Evolutionary conservation across 37 sponge, comb jelly and placozoan species (phyloP).

Genomic region (Eunapius fragilis): DNA sequence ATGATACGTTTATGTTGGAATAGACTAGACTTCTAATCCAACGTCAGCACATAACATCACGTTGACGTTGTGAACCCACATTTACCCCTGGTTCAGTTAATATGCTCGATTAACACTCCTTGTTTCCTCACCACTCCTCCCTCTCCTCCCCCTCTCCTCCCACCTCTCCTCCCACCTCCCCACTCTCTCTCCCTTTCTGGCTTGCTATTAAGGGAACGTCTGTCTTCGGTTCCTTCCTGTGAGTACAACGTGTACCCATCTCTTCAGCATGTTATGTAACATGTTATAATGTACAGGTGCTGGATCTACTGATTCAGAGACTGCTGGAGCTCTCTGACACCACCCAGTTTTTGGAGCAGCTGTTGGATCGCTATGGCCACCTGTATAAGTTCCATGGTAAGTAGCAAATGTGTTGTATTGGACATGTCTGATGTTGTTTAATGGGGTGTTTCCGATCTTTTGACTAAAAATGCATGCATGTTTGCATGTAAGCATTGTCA

Average conservation of each 20-base stretch:
- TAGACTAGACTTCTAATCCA: too few species aligned
- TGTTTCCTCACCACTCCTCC: neutral
- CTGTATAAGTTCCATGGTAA: slow-evolving; percentile 85
- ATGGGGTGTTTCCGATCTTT: too few species aligned
- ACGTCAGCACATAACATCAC: too few species aligned
- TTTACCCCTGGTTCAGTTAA: too few species aligned
- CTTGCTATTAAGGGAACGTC: slow-evolving; percentile 78
- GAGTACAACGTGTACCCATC: neutral
- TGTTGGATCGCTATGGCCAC: slow-evolving; percentile 53
- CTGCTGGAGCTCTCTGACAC: slow-evolving; percentile 72
- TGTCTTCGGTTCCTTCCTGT: slow-evolving; percentile 67
- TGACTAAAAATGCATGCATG: too few species aligned
- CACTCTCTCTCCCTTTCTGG: neutral
- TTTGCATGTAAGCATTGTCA: too few species aligned
- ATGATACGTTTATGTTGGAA: too few species aligned
- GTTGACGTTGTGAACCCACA: too few species aligned
- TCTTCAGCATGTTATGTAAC: neutral
- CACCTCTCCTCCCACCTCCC: neutral
- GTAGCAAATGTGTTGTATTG: neutral
- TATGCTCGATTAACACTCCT: too few species aligned
- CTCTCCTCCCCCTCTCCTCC: neutral
- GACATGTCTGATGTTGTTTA: neutral
- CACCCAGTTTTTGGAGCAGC: slow-evolving; percentile 28
- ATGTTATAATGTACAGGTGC: slow-evolving; percentile 37
- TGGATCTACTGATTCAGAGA: slow-evolving; percentile 81